phyloP scores from a whole-genome alignment of 2,888 invertebrate species.

The Rhyacophila evoluta region DNA sequence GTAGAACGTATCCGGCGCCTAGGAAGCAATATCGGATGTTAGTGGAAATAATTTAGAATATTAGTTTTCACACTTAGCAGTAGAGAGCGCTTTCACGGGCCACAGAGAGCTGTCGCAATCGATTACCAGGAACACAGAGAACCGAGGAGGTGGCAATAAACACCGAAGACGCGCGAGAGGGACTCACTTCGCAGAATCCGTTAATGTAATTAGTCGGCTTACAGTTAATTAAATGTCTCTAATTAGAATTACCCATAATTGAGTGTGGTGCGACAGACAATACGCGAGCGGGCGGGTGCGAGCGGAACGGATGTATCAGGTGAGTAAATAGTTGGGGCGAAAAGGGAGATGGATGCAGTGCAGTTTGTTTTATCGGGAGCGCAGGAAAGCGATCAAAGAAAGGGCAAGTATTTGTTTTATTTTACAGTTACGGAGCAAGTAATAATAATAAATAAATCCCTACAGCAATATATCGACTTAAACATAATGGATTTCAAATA shows the following conservation, averaged over 20 bases:
- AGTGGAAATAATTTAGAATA: not conserved
- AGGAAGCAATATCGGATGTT: not conserved
- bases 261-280: slow-evolving; percentile 55
- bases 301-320: not conserved
- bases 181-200: slow-evolving; percentile 39
- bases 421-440: not conserved
- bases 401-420: not conserved
- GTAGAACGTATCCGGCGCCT: not conserved
- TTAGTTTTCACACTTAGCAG: slow-evolving; percentile 7
- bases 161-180: slow-evolving; percentile 34
- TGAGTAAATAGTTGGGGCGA: slow-evolving; percentile 23
- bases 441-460: too few species aligned
- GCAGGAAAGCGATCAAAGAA: slow-evolving; percentile 38
- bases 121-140: slow-evolving; percentile 43
- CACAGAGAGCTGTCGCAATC: slow-evolving; percentile 37
- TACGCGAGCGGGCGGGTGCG: slow-evolving; percentile 40
- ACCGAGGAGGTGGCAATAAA: slow-evolving; percentile 48
- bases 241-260: slow-evolving; percentile 59
- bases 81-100: not conserved
- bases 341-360: slow-evolving; percentile 29
- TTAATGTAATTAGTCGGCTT: slow-evolving; percentile 54
- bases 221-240: slow-evolving; percentile 57
- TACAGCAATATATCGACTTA: too few species aligned
- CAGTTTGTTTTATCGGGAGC: slow-evolving; percentile 45
- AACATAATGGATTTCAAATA: too few species aligned